Evolutionary conservation across 2,113 vertebrate species (phyloP).

Genomic region (Notiomystis cincta): DNA sequence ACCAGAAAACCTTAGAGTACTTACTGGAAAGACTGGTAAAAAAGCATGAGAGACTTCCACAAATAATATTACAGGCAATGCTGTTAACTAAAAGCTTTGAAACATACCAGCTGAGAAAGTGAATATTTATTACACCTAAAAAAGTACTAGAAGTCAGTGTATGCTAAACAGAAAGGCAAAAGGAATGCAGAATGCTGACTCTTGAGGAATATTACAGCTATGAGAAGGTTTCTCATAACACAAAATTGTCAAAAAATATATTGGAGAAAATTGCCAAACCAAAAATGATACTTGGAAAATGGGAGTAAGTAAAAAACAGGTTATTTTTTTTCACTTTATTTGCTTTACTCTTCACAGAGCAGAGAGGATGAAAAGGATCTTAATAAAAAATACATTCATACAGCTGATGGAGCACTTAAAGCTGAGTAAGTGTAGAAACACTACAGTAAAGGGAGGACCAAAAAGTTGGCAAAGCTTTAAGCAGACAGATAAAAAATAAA

Average conservation of each 20-base stretch:
- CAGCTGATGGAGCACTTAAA: neutral
- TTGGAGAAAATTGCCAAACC: neutral
- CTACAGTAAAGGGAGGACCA: neutral
- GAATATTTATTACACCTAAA: neutral
- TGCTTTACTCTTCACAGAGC: neutral
- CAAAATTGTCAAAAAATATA: neutral
- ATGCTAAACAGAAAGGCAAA: neutral
- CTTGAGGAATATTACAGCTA: neutral
- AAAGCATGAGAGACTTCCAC: neutral
- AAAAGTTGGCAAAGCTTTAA: neutral
- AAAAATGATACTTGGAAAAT: neutral
- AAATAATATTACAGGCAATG: neutral
- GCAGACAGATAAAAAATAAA: neutral
- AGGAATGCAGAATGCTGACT: neutral
- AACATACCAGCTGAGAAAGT: neutral
- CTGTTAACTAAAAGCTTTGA: neutral
- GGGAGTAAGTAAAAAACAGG: neutral
- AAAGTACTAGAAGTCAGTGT: neutral
- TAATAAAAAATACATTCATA: neutral
- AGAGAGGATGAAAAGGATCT: neutral
- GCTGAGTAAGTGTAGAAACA: neutral
- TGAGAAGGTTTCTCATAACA: neutral
- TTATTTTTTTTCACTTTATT: neutral
- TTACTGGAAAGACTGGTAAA: neutral
- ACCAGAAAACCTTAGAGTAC: neutral